These are phyloP conservation scores for Drosophila macrospina DNA, from an alignment of 2,888 invertebrate genomes.

Conservation along the genomic window DNA sequence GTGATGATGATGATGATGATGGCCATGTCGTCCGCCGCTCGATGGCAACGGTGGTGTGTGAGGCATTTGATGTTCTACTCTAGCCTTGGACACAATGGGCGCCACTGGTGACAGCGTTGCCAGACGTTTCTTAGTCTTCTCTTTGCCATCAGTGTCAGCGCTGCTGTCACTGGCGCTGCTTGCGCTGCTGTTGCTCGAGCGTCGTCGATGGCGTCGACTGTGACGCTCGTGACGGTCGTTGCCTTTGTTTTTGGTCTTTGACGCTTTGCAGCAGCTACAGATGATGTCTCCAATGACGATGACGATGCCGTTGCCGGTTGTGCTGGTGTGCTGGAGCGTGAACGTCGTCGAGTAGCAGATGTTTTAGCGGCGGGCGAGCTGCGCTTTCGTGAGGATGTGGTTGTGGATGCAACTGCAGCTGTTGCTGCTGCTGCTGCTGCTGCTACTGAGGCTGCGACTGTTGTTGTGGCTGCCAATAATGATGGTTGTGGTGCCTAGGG, in stretches of 20 bases:
- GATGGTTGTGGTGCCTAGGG: slow-evolving; percentile 82
- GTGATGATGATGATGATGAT: slow-evolving; percentile 44
- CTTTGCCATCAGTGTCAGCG: slow-evolving; percentile 34
- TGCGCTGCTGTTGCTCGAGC: slow-evolving; percentile 48
- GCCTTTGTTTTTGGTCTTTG: slow-evolving; percentile 39
- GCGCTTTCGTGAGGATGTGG: slow-evolving; percentile 28
- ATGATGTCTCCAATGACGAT: slow-evolving; percentile 21
- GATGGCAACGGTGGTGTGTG: slow-evolving; percentile 27
- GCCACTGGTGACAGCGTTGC: slow-evolving; percentile 23
- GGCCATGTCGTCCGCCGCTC: slow-evolving; percentile 26
- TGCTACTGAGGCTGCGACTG: slow-evolving; percentile 5
- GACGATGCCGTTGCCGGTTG: slow-evolving; percentile 13
- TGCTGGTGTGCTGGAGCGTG: slow-evolving; percentile 36
- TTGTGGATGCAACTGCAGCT: slow-evolving; percentile 16
- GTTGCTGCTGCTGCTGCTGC: slow-evolving; percentile 12
- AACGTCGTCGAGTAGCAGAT: slow-evolving; percentile 5
- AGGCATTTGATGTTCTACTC: slow-evolving; percentile 19
- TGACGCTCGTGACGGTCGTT: slow-evolving; percentile 24
- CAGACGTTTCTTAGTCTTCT: slow-evolving; percentile 35
- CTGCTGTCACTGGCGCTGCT: slow-evolving; percentile 17
- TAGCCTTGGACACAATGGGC: slow-evolving; percentile 15
- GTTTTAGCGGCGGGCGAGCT: slow-evolving; percentile 24
- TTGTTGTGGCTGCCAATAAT: slow-evolving; percentile 19
- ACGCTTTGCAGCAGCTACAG: slow-evolving; percentile 22
- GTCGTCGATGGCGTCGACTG: slow-evolving; percentile 52